Conservation (phyloP, 2,113 vertebrate genomes). For the Microtus richardsoni region DNA sequence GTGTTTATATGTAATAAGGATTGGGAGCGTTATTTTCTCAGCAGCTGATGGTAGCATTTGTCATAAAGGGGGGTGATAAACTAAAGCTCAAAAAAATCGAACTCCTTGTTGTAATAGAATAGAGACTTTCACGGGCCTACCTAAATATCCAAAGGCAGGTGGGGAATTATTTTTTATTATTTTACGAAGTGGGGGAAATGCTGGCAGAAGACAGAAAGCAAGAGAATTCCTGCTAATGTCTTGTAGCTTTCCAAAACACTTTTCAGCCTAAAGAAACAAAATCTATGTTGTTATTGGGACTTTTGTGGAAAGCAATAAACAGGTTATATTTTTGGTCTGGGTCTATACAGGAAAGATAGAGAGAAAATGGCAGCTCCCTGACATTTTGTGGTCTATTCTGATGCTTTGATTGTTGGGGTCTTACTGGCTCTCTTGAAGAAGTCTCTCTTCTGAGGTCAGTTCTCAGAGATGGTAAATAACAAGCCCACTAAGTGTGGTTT, state of each 20-base stretch:
- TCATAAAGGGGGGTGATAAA: background rate
- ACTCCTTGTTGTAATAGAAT: background rate
- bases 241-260: background rate
- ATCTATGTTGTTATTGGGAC: background rate
- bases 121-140: background rate
- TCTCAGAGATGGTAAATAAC: background rate
- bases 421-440: background rate
- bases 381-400: background rate
- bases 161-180: background rate
- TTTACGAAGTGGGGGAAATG: background rate
- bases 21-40: slow-evolving; percentile 42
- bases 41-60: background rate
- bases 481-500: background rate
- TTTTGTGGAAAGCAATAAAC: background rate
- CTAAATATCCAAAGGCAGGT: background rate
- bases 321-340: background rate
- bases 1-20: slow-evolving; percentile 32
- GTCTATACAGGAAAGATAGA: background rate
- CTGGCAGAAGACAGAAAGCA: slow-evolving; percentile 1
- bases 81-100: slow-evolving; percentile 3
- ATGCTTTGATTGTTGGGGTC: background rate
- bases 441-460: background rate
- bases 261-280: background rate
- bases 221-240: background rate
- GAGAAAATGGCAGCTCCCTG: background rate